A percentile compares a stretch with the other conserved stretches of the same genome.
Conservation (phyloP, 2,888 invertebrate genomes). For the Mimumesa dahlbomi region DNA sequence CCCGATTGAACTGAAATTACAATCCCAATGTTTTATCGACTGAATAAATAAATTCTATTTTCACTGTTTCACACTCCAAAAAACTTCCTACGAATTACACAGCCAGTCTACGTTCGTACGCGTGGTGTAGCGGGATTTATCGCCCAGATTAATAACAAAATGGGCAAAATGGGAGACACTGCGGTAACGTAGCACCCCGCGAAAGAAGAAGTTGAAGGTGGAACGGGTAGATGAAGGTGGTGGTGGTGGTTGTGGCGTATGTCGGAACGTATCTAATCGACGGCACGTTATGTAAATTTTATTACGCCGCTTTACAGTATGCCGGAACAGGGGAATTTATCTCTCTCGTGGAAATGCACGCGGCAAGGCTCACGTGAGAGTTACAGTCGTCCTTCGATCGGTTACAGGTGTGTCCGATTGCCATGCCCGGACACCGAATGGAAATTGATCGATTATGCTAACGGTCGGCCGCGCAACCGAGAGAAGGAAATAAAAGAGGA, state of each 20-base stretch:
- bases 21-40: no score
- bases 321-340: conserved; percentile 69
- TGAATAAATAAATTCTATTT: no score
- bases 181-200: conserved; percentile 17
- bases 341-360: conserved; percentile 52
- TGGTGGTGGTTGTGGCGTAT: conserved; percentile 15
- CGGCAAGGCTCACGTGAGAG: conserved; percentile 47
- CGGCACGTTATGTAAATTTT: conserved; percentile 69
- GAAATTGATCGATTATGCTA: conserved; percentile 75
- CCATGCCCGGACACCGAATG: conserved; percentile 61
- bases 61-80: no score
- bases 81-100: no score
- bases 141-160: background rate
- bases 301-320: conserved; percentile 62
- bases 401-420: conserved; percentile 69
- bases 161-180: conserved; percentile 36
- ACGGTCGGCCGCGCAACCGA: conserved; percentile 50
- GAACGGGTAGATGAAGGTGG: conserved; percentile 10
- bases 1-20: no score
- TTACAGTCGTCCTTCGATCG: conserved; percentile 56
- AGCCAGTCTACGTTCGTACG: no score
- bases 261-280: conserved; percentile 58
- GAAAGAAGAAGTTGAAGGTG: conserved; percentile 19
- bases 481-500: conserved; percentile 40
- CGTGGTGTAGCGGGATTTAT: no score